Percentiles rank a stretch among this genome's conserved stretches.
These are phyloP conservation scores for Luscinia megarhynchos DNA, from an alignment of 2,797 vertebrate species.

Conservation along the genomic window DNA sequence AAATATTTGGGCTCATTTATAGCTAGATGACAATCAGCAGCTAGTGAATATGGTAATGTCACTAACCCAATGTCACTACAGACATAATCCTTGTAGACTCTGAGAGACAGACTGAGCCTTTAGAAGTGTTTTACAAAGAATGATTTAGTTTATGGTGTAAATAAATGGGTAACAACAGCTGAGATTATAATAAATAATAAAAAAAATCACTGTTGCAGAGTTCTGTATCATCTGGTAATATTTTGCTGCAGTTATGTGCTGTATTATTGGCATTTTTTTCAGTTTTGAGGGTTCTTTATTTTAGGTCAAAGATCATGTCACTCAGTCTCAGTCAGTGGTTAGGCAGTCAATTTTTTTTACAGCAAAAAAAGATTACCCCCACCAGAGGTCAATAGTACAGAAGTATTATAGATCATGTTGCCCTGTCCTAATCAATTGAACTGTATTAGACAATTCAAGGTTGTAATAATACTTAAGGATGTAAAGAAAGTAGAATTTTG, in stretches of 20 bases:
- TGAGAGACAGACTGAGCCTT: background rate
- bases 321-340: background rate
- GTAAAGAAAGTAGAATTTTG: background rate
- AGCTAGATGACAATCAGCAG: background rate
- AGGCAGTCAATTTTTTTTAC: conserved; percentile 32
- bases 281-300: background rate
- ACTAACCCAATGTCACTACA: background rate
- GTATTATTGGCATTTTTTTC: background rate
- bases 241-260: background rate
- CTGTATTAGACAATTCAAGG: background rate
- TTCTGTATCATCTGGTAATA: background rate
- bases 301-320: conserved; percentile 14
- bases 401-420: background rate
- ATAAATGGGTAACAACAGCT: background rate
- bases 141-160: background rate
- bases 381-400: conserved; percentile 14
- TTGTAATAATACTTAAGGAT: background rate
- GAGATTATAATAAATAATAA: background rate
- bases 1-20: background rate
- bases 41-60: background rate
- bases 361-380: background rate
- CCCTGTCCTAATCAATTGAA: conserved; percentile 19
- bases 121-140: background rate
- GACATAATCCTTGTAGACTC: background rate
- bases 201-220: background rate